A percentile compares a stretch with the other conserved stretches of the same genome.
Evolutionary conservation across 2,113 vertebrate species (phyloP).

Genomic region (Aplodontia rufa): DNA sequence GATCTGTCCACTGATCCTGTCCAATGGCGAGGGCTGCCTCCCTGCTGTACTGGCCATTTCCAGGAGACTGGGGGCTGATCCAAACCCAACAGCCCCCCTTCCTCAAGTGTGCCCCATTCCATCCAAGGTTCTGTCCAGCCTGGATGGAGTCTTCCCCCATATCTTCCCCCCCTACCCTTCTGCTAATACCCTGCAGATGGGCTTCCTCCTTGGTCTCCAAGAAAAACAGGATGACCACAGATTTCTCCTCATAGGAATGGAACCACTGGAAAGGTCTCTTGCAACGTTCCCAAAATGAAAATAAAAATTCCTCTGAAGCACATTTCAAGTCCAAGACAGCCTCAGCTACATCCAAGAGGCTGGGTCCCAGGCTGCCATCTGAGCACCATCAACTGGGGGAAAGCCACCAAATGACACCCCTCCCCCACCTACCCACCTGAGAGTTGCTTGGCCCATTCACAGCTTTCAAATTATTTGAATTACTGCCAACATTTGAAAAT

Average conservation of each 20-base stretch:
- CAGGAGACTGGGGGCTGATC: background rate
- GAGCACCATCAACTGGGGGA: fast-evolving
- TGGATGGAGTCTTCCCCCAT: slow-evolving; percentile 32
- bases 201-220: slow-evolving; percentile 80
- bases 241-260: slow-evolving; percentile 78
- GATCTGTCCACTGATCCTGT: background rate
- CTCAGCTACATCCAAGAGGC: background rate
- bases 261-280: slow-evolving; percentile 77
- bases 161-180: fast-evolving
- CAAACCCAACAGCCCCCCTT: background rate
- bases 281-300: slow-evolving; percentile 75
- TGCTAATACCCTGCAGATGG: slow-evolving; percentile 82
- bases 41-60: background rate
- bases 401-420: background rate
- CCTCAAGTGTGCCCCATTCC: background rate
- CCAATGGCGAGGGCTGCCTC: background rate
- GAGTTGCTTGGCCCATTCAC: background rate
- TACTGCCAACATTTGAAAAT: slow-evolving; percentile 43
- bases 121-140: slow-evolving; percentile 22
- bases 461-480: background rate
- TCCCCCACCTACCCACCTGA: fast-evolving
- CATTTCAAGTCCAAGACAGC: slow-evolving; percentile 54
- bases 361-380: background rate
- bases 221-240: slow-evolving; percentile 77
- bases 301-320: slow-evolving; percentile 78